These are phyloP conservation scores for Parapristionchus giblindavisi DNA, from an alignment of 2,888 invertebrate genomes.

Conservation along the genomic window DNA sequence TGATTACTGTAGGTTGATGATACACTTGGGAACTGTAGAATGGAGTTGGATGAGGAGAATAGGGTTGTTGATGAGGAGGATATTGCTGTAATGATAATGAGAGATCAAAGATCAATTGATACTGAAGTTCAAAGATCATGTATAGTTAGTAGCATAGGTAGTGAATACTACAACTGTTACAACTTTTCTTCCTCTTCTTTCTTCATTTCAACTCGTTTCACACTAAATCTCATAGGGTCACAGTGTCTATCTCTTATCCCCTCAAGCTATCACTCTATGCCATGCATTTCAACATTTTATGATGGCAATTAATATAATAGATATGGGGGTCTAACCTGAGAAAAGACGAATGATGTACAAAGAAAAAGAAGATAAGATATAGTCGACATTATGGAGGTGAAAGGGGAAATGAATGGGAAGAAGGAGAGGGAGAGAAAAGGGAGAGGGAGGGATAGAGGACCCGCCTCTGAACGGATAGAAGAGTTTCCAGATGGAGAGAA, in stretches of 20 bases:
- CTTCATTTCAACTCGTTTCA: too few relatives aligned
- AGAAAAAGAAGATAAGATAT: not conserved
- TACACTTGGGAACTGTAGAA: not conserved
- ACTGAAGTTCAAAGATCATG: not conserved
- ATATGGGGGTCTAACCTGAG: not conserved
- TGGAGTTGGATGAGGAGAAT: not conserved
- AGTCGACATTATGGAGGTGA: constrained; percentile 38
- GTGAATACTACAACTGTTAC: too few relatives aligned
- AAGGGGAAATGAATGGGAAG: not conserved
- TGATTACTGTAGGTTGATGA: not conserved
- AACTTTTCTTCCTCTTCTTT: too few relatives aligned
- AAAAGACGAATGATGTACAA: not conserved
- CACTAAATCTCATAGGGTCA: too few relatives aligned
- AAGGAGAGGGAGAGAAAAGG: constrained; percentile 27
- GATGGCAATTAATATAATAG: too few relatives aligned
- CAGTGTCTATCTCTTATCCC: too few relatives aligned
- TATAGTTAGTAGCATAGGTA: too few relatives aligned
- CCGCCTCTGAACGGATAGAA: too few relatives aligned
- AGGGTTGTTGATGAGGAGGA: not conserved
- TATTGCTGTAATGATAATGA: not conserved
- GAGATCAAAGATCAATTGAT: not conserved
- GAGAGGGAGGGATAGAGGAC: too few relatives aligned
- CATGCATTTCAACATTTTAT: too few relatives aligned
- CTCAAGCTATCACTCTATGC: too few relatives aligned
- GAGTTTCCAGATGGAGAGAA: too few relatives aligned